A percentile compares a stretch with the other conserved stretches of the same genome.
Evolutionary conservation across 2,113 vertebrate species (phyloP).

Genomic region (Podiceps cristatus): DNA sequence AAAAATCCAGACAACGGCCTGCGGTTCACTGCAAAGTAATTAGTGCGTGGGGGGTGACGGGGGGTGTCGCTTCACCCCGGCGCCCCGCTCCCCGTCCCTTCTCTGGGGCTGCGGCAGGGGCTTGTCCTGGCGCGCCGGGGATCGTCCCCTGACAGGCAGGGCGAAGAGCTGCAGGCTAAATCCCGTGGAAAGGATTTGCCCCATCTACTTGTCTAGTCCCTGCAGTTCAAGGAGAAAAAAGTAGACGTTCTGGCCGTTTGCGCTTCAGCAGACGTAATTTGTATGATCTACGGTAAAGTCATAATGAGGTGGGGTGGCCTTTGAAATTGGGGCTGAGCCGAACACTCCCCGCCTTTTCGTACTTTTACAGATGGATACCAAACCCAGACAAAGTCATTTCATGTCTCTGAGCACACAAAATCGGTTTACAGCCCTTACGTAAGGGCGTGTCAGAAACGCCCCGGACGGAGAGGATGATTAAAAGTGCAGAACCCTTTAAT

Average conservation of each 20-base stretch:
- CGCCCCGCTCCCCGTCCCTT: rapidly evolving
- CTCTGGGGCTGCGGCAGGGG: not conserved
- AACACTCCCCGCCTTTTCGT: rapidly evolving
- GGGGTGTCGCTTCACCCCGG: not conserved
- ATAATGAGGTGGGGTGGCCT: not conserved
- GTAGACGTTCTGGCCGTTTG: not conserved
- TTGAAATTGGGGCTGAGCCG: not conserved
- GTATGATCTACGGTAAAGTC: not conserved
- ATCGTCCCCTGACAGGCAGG: not conserved
- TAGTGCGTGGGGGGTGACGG: not conserved
- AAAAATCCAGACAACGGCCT: not conserved
- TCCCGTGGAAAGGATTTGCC: not conserved
- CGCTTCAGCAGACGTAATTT: not conserved
- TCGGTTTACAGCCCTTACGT: not conserved
- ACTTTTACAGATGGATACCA: not conserved
- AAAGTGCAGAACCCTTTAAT: not conserved
- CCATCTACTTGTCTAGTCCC: no score
- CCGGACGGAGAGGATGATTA: not conserved
- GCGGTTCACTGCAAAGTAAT: not conserved
- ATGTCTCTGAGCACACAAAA: not conserved
- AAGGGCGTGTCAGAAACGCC: not conserved
- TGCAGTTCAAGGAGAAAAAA: not conserved
- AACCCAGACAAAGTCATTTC: not conserved
- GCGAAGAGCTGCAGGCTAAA: not conserved
- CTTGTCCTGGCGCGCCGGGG: not conserved